Percentiles rank a stretch among this genome's conserved stretches.
Evolutionary conservation across 2,888 invertebrate species (phyloP).

Genomic region (Tromatobia lineatoria): DNA sequence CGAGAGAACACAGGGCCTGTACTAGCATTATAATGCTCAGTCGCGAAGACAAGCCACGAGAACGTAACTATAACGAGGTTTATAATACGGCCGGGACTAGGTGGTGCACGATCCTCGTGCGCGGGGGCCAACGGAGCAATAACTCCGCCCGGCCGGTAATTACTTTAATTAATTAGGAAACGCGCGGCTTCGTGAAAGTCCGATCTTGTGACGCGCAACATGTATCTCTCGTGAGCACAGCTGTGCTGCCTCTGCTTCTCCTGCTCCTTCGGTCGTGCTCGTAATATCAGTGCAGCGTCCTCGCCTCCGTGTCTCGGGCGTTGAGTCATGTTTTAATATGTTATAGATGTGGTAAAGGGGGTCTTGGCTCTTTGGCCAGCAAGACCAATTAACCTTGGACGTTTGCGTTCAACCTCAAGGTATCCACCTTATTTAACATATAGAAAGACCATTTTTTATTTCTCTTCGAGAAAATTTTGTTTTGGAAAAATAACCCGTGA

Average conservation of each 20-base stretch:
- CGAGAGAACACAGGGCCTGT: conserved; percentile 30
- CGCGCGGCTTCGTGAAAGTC: conserved; percentile 81
- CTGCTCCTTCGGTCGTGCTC: conserved; percentile 26
- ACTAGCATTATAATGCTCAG: conserved; percentile 45
- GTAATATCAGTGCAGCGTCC: conserved; percentile 52
- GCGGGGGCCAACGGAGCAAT: conserved; percentile 75
- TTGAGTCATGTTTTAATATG: conserved; percentile 59
- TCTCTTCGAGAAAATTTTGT: not conserved
- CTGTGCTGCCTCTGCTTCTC: conserved; percentile 35
- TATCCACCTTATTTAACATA: not conserved
- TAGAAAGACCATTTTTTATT: not conserved
- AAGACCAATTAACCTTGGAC: conserved; percentile 3
- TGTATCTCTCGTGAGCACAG: conserved; percentile 73
- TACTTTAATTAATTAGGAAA: conserved; percentile 84
- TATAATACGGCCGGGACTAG: conserved; percentile 71
- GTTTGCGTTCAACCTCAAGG: not conserved
- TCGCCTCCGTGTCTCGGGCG: conserved; percentile 36
- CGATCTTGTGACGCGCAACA: conserved; percentile 79
- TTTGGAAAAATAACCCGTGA: not conserved
- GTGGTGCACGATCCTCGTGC: conserved; percentile 56
- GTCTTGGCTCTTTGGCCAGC: conserved; percentile 21
- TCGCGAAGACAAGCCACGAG: conserved; percentile 69
- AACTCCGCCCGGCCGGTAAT: conserved; percentile 81
- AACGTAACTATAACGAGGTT: conserved; percentile 71
- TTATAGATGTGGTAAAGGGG: conserved; percentile 49